Conservation (phyloP, 1,140 invertebrate genomes). For the Cataglyphis hispanica region DNA sequence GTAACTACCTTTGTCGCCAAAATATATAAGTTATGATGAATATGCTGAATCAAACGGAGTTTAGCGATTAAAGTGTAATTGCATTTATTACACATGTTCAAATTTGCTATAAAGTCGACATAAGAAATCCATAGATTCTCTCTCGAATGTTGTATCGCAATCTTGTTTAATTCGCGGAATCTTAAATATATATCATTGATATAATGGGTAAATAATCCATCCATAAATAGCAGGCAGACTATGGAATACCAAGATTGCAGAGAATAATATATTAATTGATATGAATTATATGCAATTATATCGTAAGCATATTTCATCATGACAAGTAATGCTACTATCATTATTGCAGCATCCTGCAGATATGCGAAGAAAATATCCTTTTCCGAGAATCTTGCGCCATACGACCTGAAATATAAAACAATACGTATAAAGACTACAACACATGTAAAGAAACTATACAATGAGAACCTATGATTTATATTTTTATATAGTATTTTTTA, state of each 20-base stretch:
- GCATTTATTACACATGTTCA: neutral
- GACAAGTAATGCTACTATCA: neutral
- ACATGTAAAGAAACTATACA: neutral
- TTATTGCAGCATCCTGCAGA: neutral
- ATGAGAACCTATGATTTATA: neutral
- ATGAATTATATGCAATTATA: neutral
- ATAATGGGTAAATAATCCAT: constrained; percentile 16
- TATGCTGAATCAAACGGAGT: constrained; percentile 14
- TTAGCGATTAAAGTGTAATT: neutral
- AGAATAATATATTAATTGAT: neutral
- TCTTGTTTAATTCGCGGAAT: constrained; percentile 22
- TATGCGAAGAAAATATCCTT: constrained; percentile 20
- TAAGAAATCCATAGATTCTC: neutral
- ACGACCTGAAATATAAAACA: constrained; percentile 23
- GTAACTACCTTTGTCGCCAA: constrained; percentile 33
- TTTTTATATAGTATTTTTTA: neutral
- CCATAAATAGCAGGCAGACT: neutral
- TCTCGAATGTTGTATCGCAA: constrained; percentile 2
- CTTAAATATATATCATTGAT: constrained; percentile 36
- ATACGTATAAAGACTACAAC: neutral
- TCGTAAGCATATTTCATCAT: neutral
- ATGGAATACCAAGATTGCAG: neutral
- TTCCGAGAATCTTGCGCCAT: constrained; percentile 13
- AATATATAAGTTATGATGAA: constrained; percentile 29
- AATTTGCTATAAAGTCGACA: neutral